phyloP scores from a whole-genome alignment of 2,797 vertebrate genomes.

The Loriculus beryllinus region DNA sequence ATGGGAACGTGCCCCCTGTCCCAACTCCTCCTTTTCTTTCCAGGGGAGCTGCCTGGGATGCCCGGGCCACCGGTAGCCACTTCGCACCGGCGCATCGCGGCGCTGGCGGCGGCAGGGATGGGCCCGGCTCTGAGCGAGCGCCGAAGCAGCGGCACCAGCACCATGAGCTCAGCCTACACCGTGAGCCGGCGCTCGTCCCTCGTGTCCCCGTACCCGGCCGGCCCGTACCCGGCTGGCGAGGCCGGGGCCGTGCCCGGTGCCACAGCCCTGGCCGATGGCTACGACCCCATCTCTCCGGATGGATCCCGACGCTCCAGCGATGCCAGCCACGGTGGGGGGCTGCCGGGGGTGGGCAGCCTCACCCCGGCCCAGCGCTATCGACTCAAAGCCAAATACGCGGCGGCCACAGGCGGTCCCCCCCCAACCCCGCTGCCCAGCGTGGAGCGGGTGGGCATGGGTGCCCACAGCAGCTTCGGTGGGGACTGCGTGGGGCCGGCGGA shows the following conservation, averaged over 20 bases:
- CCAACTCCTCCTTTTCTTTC: not conserved
- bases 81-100: constrained; percentile 81
- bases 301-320: constrained; percentile 74
- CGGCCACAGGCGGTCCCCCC: constrained; percentile 87
- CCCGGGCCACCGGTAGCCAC: constrained; percentile 76
- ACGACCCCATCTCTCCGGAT: constrained; percentile 68
- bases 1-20: too few species aligned
- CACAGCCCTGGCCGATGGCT: not conserved
- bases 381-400: constrained; percentile 90
- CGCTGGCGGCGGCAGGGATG: constrained; percentile 79
- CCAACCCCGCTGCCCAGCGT: constrained; percentile 84
- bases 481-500: constrained; percentile 77
- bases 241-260: constrained; percentile 57
- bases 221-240: constrained; percentile 80
- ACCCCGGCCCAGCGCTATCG: constrained; percentile 91
- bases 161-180: constrained; percentile 92
- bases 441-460: constrained; percentile 74
- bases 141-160: constrained; percentile 92
- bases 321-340: constrained; percentile 68
- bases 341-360: constrained; percentile 84
- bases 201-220: constrained; percentile 85
- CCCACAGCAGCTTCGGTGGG: constrained; percentile 64
- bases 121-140: constrained; percentile 76
- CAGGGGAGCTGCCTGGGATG: constrained; percentile 77
- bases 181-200: constrained; percentile 92